Conservation (phyloP, 2,888 invertebrate species). For the Tachystola acroxantha region DNA sequence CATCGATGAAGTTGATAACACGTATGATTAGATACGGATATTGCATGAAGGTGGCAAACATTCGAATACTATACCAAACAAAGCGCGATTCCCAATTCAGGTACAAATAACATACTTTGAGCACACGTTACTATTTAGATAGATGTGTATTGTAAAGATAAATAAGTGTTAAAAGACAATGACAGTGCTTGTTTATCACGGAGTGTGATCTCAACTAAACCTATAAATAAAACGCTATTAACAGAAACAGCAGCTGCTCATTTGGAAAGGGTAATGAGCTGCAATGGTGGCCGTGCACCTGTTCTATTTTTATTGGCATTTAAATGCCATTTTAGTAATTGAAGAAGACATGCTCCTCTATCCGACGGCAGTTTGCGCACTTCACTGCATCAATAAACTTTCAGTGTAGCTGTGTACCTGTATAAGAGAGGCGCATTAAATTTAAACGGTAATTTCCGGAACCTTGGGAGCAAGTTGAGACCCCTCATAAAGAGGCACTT, state of each 20-base stretch:
- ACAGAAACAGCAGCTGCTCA: conserved; percentile 34
- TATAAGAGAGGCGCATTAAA: neutral
- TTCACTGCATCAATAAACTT: too few species aligned
- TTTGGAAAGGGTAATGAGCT: conserved; percentile 32
- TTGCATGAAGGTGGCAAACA: neutral
- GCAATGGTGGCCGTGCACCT: conserved; percentile 32
- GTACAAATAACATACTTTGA: neutral
- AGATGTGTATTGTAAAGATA: neutral
- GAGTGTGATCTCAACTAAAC: conserved; percentile 15
- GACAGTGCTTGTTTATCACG: conserved; percentile 10
- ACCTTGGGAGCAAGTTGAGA: conserved; percentile 24
- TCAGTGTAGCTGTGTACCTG: too few species aligned
- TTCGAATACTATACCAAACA: neutral
- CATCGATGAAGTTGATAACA: neutral
- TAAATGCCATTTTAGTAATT: conserved; percentile 22
- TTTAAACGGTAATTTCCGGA: conserved; percentile 9
- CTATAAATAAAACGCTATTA: conserved; percentile 30
- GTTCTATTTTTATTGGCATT: conserved; percentile 30
- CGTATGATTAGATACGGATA: neutral
- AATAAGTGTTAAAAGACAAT: conserved; percentile 4
- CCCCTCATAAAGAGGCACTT: conserved; percentile 47
- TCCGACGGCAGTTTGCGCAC: neutral
- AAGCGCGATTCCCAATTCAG: neutral
- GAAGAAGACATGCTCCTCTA: conserved; percentile 1
- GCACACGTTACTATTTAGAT: neutral